Evolutionary conservation across 2,797 vertebrate species (phyloP).

Genomic region (Cottoperca gobio): DNA sequence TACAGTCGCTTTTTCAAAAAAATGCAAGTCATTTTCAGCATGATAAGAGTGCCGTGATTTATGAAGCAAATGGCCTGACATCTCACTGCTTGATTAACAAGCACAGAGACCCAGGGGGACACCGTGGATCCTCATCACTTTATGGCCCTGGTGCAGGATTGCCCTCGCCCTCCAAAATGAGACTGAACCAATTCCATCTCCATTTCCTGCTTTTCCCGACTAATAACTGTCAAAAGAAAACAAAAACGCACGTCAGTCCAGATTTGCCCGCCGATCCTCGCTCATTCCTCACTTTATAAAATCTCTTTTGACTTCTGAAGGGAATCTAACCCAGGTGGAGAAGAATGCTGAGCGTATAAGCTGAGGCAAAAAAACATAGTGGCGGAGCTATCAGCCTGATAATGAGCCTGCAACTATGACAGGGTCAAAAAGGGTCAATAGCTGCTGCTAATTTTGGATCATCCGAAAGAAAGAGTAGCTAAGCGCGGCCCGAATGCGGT

Average conservation of each 20-base stretch:
- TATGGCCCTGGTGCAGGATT: conserved; percentile 30
- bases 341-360: conserved; percentile 46
- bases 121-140: conserved; percentile 66
- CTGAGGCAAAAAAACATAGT: conserved; percentile 39
- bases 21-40: conserved; percentile 67
- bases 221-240: conserved; percentile 61
- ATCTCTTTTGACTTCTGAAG: conserved; percentile 48
- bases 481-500: conserved; percentile 1
- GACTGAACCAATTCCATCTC: conserved; percentile 23
- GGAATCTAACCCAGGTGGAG: conserved; percentile 30
- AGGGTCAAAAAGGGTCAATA: conserved; percentile 64
- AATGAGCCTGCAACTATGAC: conserved; percentile 66
- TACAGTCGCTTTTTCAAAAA: conserved; percentile 46
- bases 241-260: conserved; percentile 33
- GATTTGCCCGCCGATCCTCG: conserved; percentile 35
- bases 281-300: conserved; percentile 43
- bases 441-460: conserved; percentile 60
- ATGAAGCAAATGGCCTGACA: conserved; percentile 77
- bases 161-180: conserved; percentile 31
- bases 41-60: conserved; percentile 70
- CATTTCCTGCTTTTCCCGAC: conserved; percentile 4
- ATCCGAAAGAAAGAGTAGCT: conserved; percentile 7
- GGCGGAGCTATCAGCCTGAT: conserved; percentile 44
- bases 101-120: conserved; percentile 60
- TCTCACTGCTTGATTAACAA: conserved; percentile 78